Percentiles rank a stretch among this genome's conserved stretches.
Conservation (phyloP, 2,888 invertebrate species). For the Anoplius nigerrimus region DNA sequence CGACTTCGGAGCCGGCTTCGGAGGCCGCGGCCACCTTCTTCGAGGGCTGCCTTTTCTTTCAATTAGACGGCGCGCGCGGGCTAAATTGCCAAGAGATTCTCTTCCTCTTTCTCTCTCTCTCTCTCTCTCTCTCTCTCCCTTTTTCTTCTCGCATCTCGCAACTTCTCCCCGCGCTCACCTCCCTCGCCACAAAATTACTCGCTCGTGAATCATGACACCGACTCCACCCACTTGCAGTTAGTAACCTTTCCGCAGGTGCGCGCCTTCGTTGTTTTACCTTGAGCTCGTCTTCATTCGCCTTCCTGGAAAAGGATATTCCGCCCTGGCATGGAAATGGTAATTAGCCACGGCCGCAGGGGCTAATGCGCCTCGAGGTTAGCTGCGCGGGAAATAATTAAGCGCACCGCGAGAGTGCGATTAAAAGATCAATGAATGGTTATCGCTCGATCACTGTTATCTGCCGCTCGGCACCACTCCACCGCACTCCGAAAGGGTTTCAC, state of each 20-base stretch:
- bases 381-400: neutral
- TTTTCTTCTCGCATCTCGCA: neutral
- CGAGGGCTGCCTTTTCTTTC: slow-evolving; percentile 3
- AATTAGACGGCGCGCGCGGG: no score
- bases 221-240: slow-evolving; percentile 7
- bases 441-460: no score
- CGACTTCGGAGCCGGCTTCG: neutral
- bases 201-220: slow-evolving; percentile 15
- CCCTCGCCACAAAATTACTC: slow-evolving; percentile 35
- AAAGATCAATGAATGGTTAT: no score
- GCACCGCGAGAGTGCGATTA: no score
- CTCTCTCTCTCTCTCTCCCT: no score
- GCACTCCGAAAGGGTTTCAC: no score
- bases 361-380: neutral
- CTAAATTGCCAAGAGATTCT: no score
- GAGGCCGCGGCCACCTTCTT: neutral
- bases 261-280: neutral
- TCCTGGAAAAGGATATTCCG: neutral
- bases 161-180: neutral
- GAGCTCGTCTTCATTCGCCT: slow-evolving; percentile 1
- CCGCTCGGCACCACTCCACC: no score
- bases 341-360: neutral
- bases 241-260: slow-evolving; percentile 6
- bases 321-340: slow-evolving; percentile 1
- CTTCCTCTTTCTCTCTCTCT: no score